Evolutionary conservation across 2,888 invertebrate genomes (phyloP).

Genomic region (Erannis defoliaria): DNA sequence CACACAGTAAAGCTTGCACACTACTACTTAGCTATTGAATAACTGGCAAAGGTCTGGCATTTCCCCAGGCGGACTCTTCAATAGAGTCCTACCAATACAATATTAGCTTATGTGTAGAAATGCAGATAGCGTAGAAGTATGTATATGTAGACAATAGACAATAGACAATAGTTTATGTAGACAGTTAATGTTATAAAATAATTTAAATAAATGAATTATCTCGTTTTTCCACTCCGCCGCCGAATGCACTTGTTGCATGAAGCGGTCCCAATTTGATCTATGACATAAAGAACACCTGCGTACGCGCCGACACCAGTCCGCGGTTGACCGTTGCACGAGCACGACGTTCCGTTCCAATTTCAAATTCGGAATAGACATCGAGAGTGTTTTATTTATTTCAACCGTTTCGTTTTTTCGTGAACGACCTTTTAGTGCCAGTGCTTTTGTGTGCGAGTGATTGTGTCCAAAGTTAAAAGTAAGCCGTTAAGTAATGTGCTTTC

Average conservation of each 20-base stretch:
- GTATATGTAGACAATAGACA: too few relatives aligned
- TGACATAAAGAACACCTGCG: conserved; percentile 67
- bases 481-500: conserved; percentile 29
- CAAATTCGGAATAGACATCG: conserved; percentile 28
- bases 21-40: too few relatives aligned
- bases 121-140: too few relatives aligned
- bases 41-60: too few relatives aligned
- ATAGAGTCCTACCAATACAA: too few relatives aligned
- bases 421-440: conserved; percentile 31
- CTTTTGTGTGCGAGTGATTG: conserved; percentile 11
- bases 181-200: neutral
- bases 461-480: conserved; percentile 24
- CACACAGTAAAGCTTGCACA: too few relatives aligned
- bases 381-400: conserved; percentile 19
- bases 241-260: conserved; percentile 53
- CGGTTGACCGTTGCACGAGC: conserved; percentile 44
- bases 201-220: neutral
- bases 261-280: conserved; percentile 64
- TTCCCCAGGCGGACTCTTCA: too few relatives aligned
- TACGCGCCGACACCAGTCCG: conserved; percentile 55
- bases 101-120: too few relatives aligned
- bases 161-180: too few relatives aligned
- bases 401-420: conserved; percentile 19
- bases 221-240: neutral
- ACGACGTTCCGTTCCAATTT: conserved; percentile 38